phyloP scores from a whole-genome alignment of 2,113 vertebrate species.

The Callipepla californica region DNA sequence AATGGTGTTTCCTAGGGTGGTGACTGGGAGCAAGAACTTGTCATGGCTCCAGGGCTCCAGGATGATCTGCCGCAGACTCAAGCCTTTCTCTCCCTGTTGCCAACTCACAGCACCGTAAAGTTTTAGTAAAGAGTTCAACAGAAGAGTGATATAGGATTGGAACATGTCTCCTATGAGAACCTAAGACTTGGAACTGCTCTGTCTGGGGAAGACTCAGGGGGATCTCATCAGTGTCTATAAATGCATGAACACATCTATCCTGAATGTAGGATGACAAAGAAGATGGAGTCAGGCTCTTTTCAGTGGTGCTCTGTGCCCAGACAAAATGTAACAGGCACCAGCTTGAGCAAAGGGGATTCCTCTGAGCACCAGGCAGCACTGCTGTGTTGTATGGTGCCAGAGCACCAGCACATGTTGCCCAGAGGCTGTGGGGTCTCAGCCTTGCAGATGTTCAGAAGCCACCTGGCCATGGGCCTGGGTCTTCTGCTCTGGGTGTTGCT shows the following conservation, averaged over 20 bases:
- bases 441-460: neutral
- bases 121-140: neutral
- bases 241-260: neutral
- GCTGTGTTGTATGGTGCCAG: neutral
- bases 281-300: neutral
- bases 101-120: neutral
- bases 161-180: neutral
- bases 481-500: neutral
- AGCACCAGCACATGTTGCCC: neutral
- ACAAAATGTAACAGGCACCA: neutral
- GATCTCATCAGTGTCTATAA: neutral
- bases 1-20: rapidly evolving
- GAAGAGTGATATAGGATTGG: neutral
- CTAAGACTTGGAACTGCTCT: neutral
- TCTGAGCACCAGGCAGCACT: neutral
- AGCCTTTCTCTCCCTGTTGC: neutral
- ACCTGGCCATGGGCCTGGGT: neutral
- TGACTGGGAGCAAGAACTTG: rapidly evolving
- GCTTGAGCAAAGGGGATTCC: neutral
- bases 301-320: neutral
- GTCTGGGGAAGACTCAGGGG: neutral
- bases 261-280: neutral
- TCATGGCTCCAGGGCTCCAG: too few species aligned
- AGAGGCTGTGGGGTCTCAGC: neutral
- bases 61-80: neutral